These are phyloP conservation scores for Meandrusa payeni DNA, from an alignment of 2,888 invertebrate species.

Conservation along the genomic window DNA sequence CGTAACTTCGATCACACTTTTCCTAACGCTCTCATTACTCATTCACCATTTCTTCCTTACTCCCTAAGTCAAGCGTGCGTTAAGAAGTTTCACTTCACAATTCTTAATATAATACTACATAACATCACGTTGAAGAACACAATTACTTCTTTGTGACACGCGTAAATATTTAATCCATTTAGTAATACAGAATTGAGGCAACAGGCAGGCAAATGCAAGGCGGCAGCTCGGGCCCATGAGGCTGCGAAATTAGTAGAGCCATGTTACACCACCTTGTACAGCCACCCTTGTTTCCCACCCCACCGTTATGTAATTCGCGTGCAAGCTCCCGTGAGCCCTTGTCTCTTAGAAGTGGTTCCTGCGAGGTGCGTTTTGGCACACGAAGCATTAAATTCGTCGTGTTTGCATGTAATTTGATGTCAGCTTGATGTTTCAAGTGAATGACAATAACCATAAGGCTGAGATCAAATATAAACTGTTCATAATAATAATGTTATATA, in stretches of 20 bases:
- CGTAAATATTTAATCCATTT: constrained; percentile 49
- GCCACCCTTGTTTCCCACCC: constrained; percentile 21
- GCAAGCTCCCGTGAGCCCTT: constrained; percentile 2
- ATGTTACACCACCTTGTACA: constrained; percentile 39
- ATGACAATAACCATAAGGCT: no score
- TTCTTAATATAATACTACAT: no score
- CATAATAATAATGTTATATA: no score
- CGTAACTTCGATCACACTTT: no score
- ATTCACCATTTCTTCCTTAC: no score
- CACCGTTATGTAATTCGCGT: constrained; percentile 18
- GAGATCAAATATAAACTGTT: no score
- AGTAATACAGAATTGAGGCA: constrained; percentile 50
- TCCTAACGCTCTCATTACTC: no score
- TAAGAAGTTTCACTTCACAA: no score
- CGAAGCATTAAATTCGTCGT: constrained; percentile 3
- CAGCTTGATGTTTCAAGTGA: no score
- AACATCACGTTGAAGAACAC: constrained; percentile 20
- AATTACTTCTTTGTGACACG: constrained; percentile 50
- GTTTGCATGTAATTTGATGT: constrained; percentile 6
- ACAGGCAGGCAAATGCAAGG: constrained; percentile 41
- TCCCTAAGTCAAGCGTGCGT: no score
- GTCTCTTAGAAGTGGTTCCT: neutral
- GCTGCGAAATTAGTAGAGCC: constrained; percentile 62
- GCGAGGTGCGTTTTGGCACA: constrained; percentile 4
- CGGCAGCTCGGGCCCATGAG: constrained; percentile 51